Conservation (phyloP, 64 coral and sea anemone genomes). For the Stylophora pistillata region DNA sequence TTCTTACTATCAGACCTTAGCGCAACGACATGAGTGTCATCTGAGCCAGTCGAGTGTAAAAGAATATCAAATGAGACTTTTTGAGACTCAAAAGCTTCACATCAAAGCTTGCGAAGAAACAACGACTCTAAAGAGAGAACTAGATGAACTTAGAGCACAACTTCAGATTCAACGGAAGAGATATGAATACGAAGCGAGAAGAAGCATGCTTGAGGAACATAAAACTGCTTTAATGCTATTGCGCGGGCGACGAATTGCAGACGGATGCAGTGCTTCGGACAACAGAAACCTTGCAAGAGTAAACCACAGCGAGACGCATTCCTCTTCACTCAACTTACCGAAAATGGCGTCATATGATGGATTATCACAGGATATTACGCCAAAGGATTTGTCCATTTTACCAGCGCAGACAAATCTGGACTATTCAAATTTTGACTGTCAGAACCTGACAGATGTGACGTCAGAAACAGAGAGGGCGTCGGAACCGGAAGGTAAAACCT, state of each 20-base stretch:
- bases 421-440: background rate
- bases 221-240: conserved; percentile 26
- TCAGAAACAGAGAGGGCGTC: conserved; percentile 16
- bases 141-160: conserved; percentile 19
- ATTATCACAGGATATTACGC: background rate
- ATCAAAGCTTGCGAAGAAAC: conserved; percentile 25
- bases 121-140: conserved; percentile 7
- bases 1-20: background rate
- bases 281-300: background rate
- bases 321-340: background rate
- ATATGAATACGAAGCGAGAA: conserved; percentile 23
- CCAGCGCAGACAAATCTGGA: background rate
- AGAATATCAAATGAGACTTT: background rate
- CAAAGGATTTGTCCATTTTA: background rate
- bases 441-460: conserved; percentile 6
- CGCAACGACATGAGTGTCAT: background rate
- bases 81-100: conserved; percentile 33
- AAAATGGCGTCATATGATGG: background rate
- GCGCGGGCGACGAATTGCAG: conserved; percentile 1
- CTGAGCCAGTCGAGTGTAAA: background rate
- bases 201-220: conserved; percentile 23
- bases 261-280: background rate
- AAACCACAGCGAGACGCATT: background rate
- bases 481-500: background rate
- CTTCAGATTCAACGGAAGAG: conserved; percentile 35